Base-by-base conservation (phyloP, 2,113 vertebrate genomes). In the Cygnus buccinator region DNA sequence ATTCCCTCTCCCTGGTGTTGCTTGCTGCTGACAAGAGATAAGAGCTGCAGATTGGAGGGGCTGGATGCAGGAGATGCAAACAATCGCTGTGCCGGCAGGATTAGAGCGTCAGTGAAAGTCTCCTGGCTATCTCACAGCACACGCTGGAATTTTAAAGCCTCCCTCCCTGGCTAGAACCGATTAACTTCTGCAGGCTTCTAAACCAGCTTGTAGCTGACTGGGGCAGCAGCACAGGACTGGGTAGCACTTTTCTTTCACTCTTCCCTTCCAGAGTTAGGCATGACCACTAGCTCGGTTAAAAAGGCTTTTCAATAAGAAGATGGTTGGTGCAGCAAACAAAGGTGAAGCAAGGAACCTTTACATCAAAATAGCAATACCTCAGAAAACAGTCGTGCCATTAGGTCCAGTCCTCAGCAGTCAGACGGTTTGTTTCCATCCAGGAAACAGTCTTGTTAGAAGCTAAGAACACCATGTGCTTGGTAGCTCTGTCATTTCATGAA, bases 51-150 rank as follows among this genome's bases (percentile, higher is more conserved):
- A 50, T 54, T 25, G 78, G 61, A 73, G 85, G 39, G 63, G 92
- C 82, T 89, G 85, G 55, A 65, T 89, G 65, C 65, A 55, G 76
- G 79, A 85, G 54, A 37, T 0, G 8, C 44, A 78, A 71, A 77
- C 63, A 66, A 76, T 68, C 63, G 75, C 87, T 88, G 75, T 4
- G 72, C 85, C 84, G 88, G 84, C 85, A 86, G 90, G 84, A 91
- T 93, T 90, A 93, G 87, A 1, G 1, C 10, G 15, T 9, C 57
- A 92, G 67, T 71, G 68, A 41, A 77, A 90, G 87, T 21, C 65
- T 85, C 79, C 90, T 52, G 39, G 48, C 85, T 96, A 85, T 94
- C 68, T 89, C 6, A 1, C 29, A 48, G 68, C 25, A 59, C 1
- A 0, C 1, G 2, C 52, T 28, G 70, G 65, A 74, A 84, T 87